These are phyloP conservation scores for Lacanobia wlatinum DNA, from an alignment of 2,888 invertebrate genomes.

Conservation along the genomic window DNA sequence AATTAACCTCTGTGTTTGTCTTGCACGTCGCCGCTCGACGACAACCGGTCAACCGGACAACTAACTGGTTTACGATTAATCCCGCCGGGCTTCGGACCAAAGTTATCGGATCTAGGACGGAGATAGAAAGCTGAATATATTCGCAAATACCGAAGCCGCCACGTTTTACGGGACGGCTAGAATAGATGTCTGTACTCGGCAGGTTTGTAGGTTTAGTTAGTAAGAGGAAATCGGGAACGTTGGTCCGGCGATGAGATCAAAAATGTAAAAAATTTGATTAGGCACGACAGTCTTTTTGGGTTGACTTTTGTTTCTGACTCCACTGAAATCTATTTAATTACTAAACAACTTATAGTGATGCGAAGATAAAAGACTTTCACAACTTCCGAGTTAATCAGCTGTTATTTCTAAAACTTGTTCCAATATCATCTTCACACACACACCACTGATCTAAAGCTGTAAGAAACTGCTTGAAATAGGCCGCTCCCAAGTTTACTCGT, in stretches of 20 bases:
- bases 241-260: neutral
- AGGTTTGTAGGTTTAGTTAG: neutral
- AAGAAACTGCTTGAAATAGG: too few species aligned
- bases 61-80: conserved; percentile 56
- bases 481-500: too few species aligned
- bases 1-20: conserved; percentile 64
- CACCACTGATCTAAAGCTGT: too few species aligned
- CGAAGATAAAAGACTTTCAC: too few species aligned
- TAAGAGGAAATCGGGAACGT: conserved; percentile 1
- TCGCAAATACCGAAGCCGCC: conserved; percentile 27
- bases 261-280: neutral
- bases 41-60: conserved; percentile 45
- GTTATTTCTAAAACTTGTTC: too few species aligned
- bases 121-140: conserved; percentile 45
- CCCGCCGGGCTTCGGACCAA: conserved; percentile 31
- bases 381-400: too few species aligned
- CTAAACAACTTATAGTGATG: too few species aligned
- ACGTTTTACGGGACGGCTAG: conserved; percentile 10
- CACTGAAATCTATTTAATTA: too few species aligned
- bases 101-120: conserved; percentile 49
- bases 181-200: neutral
- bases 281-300: neutral
- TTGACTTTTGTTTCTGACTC: too few species aligned
- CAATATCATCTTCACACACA: too few species aligned
- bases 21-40: conserved; percentile 38